Conservation (phyloP, 2,113 vertebrate species). For the Mesocricetus auratus region DNA sequence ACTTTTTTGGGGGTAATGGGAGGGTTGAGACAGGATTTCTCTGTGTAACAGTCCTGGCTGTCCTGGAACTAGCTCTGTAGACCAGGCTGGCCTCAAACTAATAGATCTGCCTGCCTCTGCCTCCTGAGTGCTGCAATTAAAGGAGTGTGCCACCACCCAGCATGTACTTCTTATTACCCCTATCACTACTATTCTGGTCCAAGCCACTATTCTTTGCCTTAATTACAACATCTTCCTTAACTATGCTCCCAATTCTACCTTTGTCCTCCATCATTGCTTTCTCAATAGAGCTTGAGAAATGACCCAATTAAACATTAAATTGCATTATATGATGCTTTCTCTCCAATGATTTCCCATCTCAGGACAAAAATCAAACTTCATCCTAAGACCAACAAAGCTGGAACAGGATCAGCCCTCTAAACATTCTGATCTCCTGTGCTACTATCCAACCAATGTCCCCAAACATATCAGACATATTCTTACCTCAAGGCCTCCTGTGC, state of each 20-base stretch:
- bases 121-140: neutral
- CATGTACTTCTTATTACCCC: neutral
- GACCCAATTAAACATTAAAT: neutral
- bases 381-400: neutral
- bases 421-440: neutral
- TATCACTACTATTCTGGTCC: neutral
- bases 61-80: neutral
- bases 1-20: too few relatives aligned
- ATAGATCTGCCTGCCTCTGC: neutral
- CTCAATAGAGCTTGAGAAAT: neutral
- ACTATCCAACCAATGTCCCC: neutral
- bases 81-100: neutral
- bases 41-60: neutral
- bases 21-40: neutral
- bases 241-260: neutral
- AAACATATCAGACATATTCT: neutral
- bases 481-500: neutral
- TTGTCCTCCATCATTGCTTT: neutral
- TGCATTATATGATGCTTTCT: neutral
- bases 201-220: neutral
- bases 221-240: neutral
- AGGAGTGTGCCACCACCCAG: neutral
- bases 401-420: neutral
- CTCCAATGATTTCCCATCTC: neutral
- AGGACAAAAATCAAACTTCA: constrained; percentile 35